phyloP scores from a whole-genome alignment of 2,888 invertebrate species.

The Cetonia aurata region DNA sequence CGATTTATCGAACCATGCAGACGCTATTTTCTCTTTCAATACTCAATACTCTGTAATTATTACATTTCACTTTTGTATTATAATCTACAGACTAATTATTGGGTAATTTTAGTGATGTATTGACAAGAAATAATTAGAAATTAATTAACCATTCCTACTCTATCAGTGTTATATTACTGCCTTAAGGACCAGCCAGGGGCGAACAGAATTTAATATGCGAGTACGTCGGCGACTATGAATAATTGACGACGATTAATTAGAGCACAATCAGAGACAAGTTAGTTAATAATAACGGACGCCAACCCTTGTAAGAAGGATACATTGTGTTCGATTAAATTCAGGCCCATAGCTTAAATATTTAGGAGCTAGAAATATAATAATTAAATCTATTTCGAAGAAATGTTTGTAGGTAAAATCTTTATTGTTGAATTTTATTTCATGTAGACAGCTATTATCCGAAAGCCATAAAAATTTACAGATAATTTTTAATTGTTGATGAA shows the following conservation, averaged over 20 bases:
- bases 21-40: no score
- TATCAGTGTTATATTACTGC: not conserved
- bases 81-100: no score
- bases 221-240: constrained; percentile 4
- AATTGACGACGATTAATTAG: constrained; percentile 17
- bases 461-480: not conserved
- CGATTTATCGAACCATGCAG: no score
- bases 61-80: no score
- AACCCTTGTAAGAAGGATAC: not conserved
- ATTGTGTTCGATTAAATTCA: no score
- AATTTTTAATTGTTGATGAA: constrained; percentile 19
- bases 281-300: constrained; percentile 3
- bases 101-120: not conserved
- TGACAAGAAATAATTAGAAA: not conserved
- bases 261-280: not conserved
- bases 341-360: no score
- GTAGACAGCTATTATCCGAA: no score
- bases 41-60: no score
- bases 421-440: no score
- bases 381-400: no score
- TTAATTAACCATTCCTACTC: not conserved
- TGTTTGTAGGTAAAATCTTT: no score
- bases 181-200: constrained; percentile 1
- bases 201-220: constrained; percentile 5
- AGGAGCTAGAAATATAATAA: no score